phyloP scores from a whole-genome alignment of 2,888 invertebrate species.

The Argyresthia goedartella region DNA sequence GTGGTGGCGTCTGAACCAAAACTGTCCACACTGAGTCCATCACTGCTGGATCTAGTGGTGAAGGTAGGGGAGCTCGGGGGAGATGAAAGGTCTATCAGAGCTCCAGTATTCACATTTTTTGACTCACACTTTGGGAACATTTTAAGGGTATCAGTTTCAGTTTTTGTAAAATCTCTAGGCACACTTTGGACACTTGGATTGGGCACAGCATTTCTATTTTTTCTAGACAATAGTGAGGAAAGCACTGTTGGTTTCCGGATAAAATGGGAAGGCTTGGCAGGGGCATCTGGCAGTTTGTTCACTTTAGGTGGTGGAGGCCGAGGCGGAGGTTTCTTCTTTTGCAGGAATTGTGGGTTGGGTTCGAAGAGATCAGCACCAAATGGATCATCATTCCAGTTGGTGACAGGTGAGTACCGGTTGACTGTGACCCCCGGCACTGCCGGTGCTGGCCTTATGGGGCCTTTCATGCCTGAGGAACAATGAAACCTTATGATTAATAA shows the following conservation, averaged over 20 bases:
- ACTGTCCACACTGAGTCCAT: constrained; percentile 81
- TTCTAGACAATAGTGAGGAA: constrained; percentile 47
- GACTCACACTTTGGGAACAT: constrained; percentile 61
- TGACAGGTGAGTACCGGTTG: constrained; percentile 66
- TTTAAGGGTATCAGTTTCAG: constrained; percentile 44
- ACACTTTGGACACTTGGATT: constrained; percentile 18
- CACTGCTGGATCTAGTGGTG: constrained; percentile 80
- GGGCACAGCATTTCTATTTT: constrained; percentile 34
- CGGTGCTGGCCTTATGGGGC: constrained; percentile 73
- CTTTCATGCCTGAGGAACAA: constrained; percentile 67
- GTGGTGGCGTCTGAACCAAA: constrained; percentile 81
- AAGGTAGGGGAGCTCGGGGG: constrained; percentile 83
- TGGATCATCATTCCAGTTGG: constrained; percentile 65
- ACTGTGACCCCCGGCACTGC: constrained; percentile 49
- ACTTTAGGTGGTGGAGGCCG: constrained; percentile 79
- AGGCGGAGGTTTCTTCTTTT: constrained; percentile 80
- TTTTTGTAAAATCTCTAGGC: constrained; percentile 22
- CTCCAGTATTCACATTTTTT: constrained; percentile 58
- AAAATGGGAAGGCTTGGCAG: constrained; percentile 65
- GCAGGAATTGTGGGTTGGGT: constrained; percentile 44
- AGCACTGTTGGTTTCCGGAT: constrained; percentile 60
- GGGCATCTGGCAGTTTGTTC: constrained; percentile 45
- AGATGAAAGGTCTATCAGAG: constrained; percentile 78
- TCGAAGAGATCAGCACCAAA: constrained; percentile 64
- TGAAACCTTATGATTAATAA: too few relatives aligned